phyloP scores from a whole-genome alignment of 2,888 invertebrate species.

The Stenchaetothrips biformis region DNA sequence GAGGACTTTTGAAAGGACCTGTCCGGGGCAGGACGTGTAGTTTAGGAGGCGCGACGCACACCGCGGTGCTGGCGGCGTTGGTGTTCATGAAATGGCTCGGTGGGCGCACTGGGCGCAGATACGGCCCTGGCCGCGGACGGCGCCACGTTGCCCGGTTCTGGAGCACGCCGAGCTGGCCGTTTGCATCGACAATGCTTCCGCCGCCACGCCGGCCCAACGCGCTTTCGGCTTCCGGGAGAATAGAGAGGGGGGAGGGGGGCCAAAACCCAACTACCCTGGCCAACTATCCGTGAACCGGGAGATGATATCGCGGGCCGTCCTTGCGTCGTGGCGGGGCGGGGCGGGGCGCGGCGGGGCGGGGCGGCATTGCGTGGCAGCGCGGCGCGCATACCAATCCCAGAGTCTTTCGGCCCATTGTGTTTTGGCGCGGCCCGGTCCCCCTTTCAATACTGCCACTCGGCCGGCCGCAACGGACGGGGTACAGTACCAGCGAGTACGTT shows the following conservation, averaged over 20 bases:
- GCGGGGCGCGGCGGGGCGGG: background rate
- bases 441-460: background rate
- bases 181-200: background rate
- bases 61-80: background rate
- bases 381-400: constrained; percentile 3
- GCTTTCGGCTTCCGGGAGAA: background rate
- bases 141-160: background rate
- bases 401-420: background rate
- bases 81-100: background rate
- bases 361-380: background rate
- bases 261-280: background rate
- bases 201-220: background rate
- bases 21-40: too few relatives aligned
- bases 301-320: constrained; percentile 22
- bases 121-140: background rate
- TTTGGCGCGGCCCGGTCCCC: background rate
- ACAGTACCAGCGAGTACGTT: too few relatives aligned
- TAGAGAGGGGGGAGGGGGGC: background rate
- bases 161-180: background rate
- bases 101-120: background rate
- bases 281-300: constrained; percentile 24
- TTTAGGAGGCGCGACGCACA: too few relatives aligned
- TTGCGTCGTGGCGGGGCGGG: background rate
- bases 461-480: too few relatives aligned
- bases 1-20: too few relatives aligned